Base-by-base conservation (phyloP, 2,888 invertebrate genomes). In the Antheraea yamamai region DNA sequence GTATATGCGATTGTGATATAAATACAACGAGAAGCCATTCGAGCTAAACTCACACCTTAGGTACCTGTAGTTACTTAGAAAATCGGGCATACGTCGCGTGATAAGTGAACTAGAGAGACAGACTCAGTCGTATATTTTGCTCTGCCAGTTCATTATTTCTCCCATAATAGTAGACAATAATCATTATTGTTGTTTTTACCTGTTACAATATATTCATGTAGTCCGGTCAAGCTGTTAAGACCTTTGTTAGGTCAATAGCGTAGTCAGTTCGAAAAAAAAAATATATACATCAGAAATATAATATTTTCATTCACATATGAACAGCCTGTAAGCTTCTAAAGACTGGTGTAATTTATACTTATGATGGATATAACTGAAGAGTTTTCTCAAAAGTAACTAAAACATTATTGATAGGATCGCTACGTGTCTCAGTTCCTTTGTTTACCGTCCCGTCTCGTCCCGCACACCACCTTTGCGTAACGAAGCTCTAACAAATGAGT, bases 401-500 rank as follows among this genome's bases (percentile, higher is more conserved):
- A 23, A 23, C 8, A 2, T 12, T 61, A 61, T 61, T n/a, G 1
- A 23, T 10, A 61, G 10, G 61, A 7, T 4, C 68, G 35, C n/a
- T 26, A 30, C 73, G 77, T 74, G 66, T 73, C 73, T 52, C 75
- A 72, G 52, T 64, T 47, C 23, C 64, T 30, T 73, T 74, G 73
- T 75, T 73, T 18, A 68, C 23, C 26, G 26, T 47, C 39, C 23
- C 77, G 75, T 83, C 86, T 84, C 87, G 85, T 82, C 85, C 61
- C 23, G n/a, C 23, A 2, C n/a, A n/a, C 3, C 30, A 16, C 64
- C 64, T n/a, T 61, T 66, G 30, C 30, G 30, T 66, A 66, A 30
- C 64, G 64, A 85, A 81, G 75, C 84, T 80, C 80, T 77, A 79
- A 83, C 86, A 81, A 85, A 84, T 88, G 87, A 87, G 77, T 86